phyloP scores from a whole-genome alignment of 92 coral and sea anemone genomes.

The Diadumene lineata region DNA sequence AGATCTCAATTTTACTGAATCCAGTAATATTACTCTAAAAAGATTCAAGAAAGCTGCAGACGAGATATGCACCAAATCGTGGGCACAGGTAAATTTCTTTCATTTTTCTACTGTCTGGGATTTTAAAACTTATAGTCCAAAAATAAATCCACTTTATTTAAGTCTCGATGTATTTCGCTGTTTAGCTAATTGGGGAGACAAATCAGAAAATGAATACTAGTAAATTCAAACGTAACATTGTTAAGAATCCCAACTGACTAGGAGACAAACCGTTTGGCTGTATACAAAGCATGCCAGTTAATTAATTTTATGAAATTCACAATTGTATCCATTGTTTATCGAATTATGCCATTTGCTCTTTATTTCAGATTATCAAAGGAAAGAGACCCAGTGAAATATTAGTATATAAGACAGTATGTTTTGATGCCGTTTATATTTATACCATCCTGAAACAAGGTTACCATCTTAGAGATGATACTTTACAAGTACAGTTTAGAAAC shows the following conservation, averaged over 20 bases:
- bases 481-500: slow-evolving; percentile 61
- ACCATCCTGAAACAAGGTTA: slow-evolving; percentile 75
- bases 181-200: too few relatives aligned
- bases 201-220: too few relatives aligned
- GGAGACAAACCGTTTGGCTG: too few relatives aligned
- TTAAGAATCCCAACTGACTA: too few relatives aligned
- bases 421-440: slow-evolving; percentile 76
- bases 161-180: too few relatives aligned
- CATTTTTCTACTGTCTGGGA: too few relatives aligned
- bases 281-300: too few relatives aligned
- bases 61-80: slow-evolving; percentile 55
- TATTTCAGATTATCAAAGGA: slow-evolving; percentile 21
- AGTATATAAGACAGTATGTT: slow-evolving; percentile 54
- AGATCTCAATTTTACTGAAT: slow-evolving; percentile 60
- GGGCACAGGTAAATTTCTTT: slow-evolving; percentile 54
- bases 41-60: slow-evolving; percentile 50
- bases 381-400: slow-evolving; percentile 29
- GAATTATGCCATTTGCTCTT: too few relatives aligned
- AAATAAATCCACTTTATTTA: too few relatives aligned
- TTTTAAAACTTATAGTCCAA: background rate
- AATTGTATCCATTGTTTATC: too few relatives aligned
- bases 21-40: slow-evolving; percentile 48
- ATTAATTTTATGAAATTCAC: too few relatives aligned
- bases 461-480: slow-evolving; percentile 51
- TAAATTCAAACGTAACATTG: too few relatives aligned